Conservation (phyloP, 2,113 vertebrate species). For the Puma concolor region DNA sequence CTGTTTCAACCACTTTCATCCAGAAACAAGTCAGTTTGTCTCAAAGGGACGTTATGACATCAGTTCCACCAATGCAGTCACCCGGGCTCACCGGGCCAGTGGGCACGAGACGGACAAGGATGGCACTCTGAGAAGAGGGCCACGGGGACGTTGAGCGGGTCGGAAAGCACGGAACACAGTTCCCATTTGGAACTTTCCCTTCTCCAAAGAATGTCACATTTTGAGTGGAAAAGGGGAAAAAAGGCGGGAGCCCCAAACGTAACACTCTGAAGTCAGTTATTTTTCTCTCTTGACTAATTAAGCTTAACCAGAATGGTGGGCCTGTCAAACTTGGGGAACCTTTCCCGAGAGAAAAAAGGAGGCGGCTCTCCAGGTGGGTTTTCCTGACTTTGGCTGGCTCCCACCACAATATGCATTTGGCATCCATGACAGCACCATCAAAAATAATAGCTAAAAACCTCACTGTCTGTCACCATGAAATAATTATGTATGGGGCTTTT, state of each 20-base stretch:
- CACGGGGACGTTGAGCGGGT: not conserved
- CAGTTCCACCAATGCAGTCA: fast-evolving
- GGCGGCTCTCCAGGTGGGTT: conserved; percentile 87
- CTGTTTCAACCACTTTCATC: not conserved
- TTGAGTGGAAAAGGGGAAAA: conserved; percentile 79
- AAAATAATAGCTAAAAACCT: conserved; percentile 90
- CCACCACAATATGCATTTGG: conserved; percentile 84
- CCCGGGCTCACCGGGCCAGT: fast-evolving
- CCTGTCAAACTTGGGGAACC: conserved; percentile 86
- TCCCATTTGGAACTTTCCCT: conserved; percentile 78
- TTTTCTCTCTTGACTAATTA: conserved; percentile 89
- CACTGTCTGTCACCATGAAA: conserved; percentile 89
- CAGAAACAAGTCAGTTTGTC: not conserved
- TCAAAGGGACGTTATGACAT: fast-evolving
- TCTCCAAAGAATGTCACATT: conserved; percentile 84
- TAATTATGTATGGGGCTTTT: conserved; percentile 87
- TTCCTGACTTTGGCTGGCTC: conserved; percentile 84
- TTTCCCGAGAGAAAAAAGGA: conserved; percentile 85
- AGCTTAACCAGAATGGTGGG: conserved; percentile 86
- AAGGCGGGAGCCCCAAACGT: conserved; percentile 79
- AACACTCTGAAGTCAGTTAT: conserved; percentile 84
- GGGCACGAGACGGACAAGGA: too few relatives aligned
- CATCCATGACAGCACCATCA: conserved; percentile 89
- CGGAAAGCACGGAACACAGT: fast-evolving
- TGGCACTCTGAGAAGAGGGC: fast-evolving